Evolutionary conservation across 2,113 vertebrate genomes (phyloP).

Genomic region (Fukomys damarensis): DNA sequence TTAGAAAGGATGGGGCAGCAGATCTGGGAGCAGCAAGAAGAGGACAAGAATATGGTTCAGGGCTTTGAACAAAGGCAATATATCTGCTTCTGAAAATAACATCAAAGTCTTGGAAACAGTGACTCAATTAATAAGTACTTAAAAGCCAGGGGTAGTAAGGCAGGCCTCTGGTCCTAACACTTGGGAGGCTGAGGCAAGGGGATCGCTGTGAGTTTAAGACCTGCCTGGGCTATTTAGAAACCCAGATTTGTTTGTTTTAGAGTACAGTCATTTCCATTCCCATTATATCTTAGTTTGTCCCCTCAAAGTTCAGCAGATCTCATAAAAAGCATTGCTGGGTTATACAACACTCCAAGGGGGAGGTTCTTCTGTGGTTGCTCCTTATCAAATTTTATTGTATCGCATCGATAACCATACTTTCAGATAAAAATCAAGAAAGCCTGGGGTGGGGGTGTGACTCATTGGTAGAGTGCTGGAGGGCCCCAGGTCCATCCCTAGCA

Average conservation of each 20-base stretch:
- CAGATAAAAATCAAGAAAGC: conserved; percentile 7
- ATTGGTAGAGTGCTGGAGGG: not conserved
- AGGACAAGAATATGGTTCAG: not conserved
- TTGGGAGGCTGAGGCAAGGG: not conserved
- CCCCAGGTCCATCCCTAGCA: not conserved
- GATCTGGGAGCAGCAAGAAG: not conserved
- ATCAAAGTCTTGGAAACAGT: not conserved
- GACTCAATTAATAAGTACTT: not conserved
- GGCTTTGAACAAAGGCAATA: not conserved
- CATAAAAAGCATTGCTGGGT: not conserved
- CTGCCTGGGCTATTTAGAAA: not conserved
- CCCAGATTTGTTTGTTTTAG: not conserved
- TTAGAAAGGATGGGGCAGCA: not conserved
- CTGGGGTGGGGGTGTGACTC: not conserved
- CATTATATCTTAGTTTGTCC: not conserved
- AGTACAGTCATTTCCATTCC: not conserved
- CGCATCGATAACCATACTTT: not conserved
- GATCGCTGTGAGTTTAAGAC: not conserved
- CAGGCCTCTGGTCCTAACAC: not conserved
- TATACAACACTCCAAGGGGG: not conserved
- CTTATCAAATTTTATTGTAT: not conserved
- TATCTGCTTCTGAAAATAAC: conserved; percentile 39
- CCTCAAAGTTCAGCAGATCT: not conserved
- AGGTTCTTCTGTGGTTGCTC: not conserved
- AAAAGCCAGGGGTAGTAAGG: not conserved